These are phyloP conservation scores for Mirza zaza DNA, from an alignment of 2,113 vertebrate species.

Conservation along the genomic window DNA sequence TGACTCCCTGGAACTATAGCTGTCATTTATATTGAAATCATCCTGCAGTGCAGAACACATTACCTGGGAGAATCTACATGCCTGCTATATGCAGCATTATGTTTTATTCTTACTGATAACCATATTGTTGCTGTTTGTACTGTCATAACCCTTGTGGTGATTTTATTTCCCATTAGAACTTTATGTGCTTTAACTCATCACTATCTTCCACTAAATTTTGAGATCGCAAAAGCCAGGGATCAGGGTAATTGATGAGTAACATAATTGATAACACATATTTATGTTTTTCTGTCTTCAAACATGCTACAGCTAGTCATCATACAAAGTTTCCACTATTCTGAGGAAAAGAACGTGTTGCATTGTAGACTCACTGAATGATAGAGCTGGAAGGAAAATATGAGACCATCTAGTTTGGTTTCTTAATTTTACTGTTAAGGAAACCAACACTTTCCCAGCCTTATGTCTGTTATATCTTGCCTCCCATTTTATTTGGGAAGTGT, in stretches of 20 bases:
- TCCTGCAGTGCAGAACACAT: rapidly evolving
- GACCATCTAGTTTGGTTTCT: neutral
- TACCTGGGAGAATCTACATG: neutral
- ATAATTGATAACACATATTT: neutral
- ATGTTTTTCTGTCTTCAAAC: neutral
- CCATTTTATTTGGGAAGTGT: neutral
- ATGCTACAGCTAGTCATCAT: neutral
- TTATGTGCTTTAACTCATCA: neutral
- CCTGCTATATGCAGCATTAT: neutral
- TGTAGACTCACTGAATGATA: neutral
- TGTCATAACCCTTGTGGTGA: too few relatives aligned
- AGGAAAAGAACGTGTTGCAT: neutral
- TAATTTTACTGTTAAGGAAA: neutral
- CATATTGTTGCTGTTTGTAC: neutral
- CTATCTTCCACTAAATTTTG: neutral
- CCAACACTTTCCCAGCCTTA: neutral
- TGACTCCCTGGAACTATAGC: too few relatives aligned
- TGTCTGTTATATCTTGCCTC: neutral
- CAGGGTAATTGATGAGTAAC: neutral
- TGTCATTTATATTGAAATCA: neutral
- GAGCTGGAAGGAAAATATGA: neutral
- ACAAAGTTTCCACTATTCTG: neutral
- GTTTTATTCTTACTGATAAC: neutral
- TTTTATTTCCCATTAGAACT: neutral
- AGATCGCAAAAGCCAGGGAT: neutral